Conservation (phyloP, 2,113 vertebrate genomes). For the Amphiprion ocellaris region DNA sequence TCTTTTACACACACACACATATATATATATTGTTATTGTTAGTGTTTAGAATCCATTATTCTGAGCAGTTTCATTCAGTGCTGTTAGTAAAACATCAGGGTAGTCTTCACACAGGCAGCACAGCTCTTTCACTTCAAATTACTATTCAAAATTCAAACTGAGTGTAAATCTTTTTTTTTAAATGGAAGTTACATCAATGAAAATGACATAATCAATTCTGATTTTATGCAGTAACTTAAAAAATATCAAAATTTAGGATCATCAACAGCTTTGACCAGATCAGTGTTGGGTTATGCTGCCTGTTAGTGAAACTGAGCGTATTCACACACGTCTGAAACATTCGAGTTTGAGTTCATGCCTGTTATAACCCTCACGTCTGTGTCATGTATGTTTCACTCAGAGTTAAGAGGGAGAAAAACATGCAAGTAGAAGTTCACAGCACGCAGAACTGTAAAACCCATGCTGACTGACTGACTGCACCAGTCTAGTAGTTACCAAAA, state of each 20-base stretch:
- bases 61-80: constrained; percentile 32
- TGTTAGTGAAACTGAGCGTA: constrained; percentile 28
- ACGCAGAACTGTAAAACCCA: constrained; percentile 85
- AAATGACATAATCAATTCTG: too few species aligned
- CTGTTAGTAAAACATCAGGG: constrained; percentile 41
- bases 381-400: constrained; percentile 51
- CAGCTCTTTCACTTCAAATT: constrained; percentile 11
- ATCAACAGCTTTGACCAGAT: background rate
- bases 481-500: constrained; percentile 92
- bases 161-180: too few species aligned
- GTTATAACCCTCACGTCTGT: constrained; percentile 48
- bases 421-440: constrained; percentile 70
- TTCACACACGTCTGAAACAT: constrained; percentile 24
- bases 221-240: background rate
- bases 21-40: background rate
- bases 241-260: background rate
- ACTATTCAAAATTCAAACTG: background rate
- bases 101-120: constrained; percentile 48
- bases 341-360: constrained; percentile 30
- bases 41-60: background rate
- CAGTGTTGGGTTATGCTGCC: constrained; percentile 14
- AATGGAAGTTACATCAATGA: too few species aligned
- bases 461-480: constrained; percentile 89
- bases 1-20: background rate
- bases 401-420: constrained; percentile 55